phyloP scores from a whole-genome alignment of 2,888 invertebrate species.

The Euzophera pinguis region DNA sequence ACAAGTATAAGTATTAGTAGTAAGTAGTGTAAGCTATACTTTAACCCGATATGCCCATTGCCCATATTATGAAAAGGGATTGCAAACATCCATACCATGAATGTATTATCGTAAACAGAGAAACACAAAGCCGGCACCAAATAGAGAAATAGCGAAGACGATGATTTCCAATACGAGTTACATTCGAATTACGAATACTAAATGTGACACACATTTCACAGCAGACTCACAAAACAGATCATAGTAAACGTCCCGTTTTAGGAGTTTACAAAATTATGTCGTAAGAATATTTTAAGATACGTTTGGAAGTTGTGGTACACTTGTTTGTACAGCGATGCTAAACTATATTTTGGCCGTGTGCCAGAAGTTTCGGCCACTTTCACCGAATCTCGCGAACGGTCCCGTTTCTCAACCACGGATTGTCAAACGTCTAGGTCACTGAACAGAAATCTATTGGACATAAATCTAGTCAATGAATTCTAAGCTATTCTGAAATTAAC shows the following conservation, averaged over 20 bases:
- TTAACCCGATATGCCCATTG: no score
- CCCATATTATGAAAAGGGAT: no score
- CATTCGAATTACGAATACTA: no score
- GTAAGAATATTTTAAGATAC: conserved; percentile 7
- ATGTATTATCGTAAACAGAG: no score
- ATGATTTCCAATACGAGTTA: no score
- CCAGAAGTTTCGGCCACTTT: conserved; percentile 11
- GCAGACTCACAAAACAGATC: no score
- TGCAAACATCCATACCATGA: no score
- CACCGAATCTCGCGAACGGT: conserved; percentile 1
- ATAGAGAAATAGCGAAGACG: no score
- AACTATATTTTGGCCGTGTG: conserved; percentile 10
- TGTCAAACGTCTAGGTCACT: conserved; percentile 4
- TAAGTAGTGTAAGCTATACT: no score
- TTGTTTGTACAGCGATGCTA: conserved; percentile 1
- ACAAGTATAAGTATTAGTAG: no score
- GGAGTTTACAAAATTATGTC: conserved; percentile 9
- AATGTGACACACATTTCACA: no score
- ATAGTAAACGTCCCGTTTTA: neutral
- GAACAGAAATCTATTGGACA: neutral
- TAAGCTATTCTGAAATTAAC: neutral
- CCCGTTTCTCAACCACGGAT: conserved; percentile 2
- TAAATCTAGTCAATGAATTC: neutral
- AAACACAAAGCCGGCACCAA: no score
- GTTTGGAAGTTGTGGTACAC: neutral